These are phyloP conservation scores for Myrmecobius fasciatus DNA, from an alignment of 2,113 vertebrate genomes.

Conservation along the genomic window DNA sequence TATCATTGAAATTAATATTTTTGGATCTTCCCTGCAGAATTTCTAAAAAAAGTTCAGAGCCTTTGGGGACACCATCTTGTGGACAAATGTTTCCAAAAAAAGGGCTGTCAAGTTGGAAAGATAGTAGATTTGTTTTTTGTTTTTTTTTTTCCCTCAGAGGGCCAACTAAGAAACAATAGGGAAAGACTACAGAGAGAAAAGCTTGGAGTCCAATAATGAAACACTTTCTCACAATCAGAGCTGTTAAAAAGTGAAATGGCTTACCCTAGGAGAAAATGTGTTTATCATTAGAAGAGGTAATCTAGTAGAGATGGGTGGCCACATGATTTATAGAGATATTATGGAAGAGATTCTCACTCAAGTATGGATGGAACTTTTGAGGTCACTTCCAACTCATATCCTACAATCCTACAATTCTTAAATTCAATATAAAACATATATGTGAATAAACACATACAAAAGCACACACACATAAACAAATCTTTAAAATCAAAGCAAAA, in stretches of 20 bases:
- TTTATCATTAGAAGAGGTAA: not conserved
- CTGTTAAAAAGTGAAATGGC: not conserved
- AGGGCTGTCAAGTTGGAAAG: not conserved
- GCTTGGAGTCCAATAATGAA: not conserved
- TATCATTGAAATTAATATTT: not conserved
- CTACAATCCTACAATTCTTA: not conserved
- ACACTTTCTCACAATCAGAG: not conserved
- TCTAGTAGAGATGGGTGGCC: not conserved
- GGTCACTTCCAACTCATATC: not conserved
- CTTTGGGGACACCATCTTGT: not conserved
- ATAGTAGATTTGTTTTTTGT: not conserved
- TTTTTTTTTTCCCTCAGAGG: not conserved
- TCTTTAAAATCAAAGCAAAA: not conserved
- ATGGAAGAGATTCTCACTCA: not conserved
- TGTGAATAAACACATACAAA: too few species aligned
- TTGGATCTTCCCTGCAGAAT: not conserved
- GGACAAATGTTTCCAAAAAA: not conserved
- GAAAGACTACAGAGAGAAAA: not conserved
- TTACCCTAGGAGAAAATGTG: not conserved
- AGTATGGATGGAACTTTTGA: not conserved
- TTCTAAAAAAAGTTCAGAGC: not conserved
- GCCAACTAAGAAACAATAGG: not conserved
- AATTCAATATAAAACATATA: not conserved
- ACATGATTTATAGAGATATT: not conserved
- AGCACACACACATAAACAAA: not conserved